Evolutionary conservation across 1,140 invertebrate genomes (phyloP), one percentile per base, ranked within the genome.

Genomic region (Calliopsis andreniformis): DNA sequence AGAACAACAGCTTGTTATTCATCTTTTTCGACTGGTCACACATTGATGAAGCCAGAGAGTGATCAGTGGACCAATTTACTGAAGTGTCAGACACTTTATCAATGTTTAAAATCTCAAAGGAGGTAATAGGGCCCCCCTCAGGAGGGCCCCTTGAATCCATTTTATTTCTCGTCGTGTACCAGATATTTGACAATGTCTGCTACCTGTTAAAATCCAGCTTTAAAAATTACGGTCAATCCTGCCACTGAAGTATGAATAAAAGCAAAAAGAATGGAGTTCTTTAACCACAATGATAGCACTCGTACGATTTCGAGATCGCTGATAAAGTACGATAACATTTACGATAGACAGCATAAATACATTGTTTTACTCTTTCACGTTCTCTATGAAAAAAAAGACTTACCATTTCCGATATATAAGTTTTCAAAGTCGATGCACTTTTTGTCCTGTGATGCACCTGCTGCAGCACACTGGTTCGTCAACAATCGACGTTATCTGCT

Each of bases 71-170:
- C 89, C 88, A 89, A 76, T 83, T 85, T 30, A 85, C 76, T 1
- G 80, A 76, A 45, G 68, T 83, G n/a, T 87, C 83, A 62, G 82
- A 73, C n/a, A 76, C 78, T 75, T 91, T 91, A 45, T 89, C 88
- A 51, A 89, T 82, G n/a, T 73, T 85, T 42, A 82, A 43, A 79
- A 90, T 86, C 30, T 91, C 89, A 72, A 87, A 79, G 51, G 86
- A 83, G 75, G 89, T 87, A 70, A 56, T 78, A 87, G 90, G 91
- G 91, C 87, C 90, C 91, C 91, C 90, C 88, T 91, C 87, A 85
- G 87, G 91, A 92, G 91, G 91, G 89, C 89, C 91, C 91, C 90
- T 87, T 83, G 83, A 70, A 83, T 92, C 87, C 91, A 92, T 92
- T 76, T 85, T 87, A 62, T 58, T 71, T 47, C 53, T 62, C 43